Base-by-base conservation (phyloP, 2,113 vertebrate species). In the Bombycilla garrulus region DNA sequence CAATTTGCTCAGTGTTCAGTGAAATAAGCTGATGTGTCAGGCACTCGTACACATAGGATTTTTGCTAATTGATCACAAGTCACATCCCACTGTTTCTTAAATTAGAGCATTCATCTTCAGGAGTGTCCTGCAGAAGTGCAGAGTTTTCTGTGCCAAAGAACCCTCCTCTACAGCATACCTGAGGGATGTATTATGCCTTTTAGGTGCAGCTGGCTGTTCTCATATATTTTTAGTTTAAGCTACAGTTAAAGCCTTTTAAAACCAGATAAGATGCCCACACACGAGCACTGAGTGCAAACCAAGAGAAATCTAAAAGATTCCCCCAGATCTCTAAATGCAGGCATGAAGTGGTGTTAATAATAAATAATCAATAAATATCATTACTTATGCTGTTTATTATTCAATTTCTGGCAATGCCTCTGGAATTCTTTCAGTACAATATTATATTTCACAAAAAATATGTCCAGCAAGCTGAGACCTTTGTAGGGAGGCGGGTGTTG, bases 1-100 rank as follows among this genome's bases (percentile, higher is more conserved):
- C 95, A 92, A 70, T 97, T 96, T 97, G 56, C 87, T 96, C 94
- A 56, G 62, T 95, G 80, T 96, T 97, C 85, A 95, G 24, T 93
- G 73, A 91, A 95, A 57, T 94, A 81, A 96, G 20, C 45, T 97
- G 70, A 24, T 88, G 56, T 50, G 5, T 92, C 94, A 96, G 56
- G 48, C 93, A 77, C 83, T 81, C 87, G 78, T 94, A 90, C 21
- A 17, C 64, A 29, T 15, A 89, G 65, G 48, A 79, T 88, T 97
- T 87, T 60, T 79, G 26, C 76, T 97, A 97, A 95, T 81, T 92
- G 72, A 94, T 89, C 80, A 86, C 89, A 93, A 95, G 86, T 88
- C 76, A 93, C 82, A 80, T 90, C 91, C 56, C 73, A 28, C 88
- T 31, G 40, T 74, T 95, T 81, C 77, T 77, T 89, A 95, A 96